phyloP scores from a whole-genome alignment of 2,797 vertebrate species.

The Pangasius larnaudii region DNA sequence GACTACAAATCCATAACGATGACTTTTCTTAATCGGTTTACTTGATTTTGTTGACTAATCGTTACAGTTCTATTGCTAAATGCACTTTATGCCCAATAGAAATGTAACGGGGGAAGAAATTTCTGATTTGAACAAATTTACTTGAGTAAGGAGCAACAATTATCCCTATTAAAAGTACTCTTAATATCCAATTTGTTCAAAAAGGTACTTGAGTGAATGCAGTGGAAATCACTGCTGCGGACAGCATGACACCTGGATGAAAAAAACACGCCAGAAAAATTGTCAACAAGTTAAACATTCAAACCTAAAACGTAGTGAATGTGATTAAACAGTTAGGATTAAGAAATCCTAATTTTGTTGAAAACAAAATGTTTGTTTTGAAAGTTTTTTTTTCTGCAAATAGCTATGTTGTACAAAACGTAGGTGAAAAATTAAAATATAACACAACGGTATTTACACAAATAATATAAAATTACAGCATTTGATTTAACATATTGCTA shows the following conservation, averaged over 20 bases:
- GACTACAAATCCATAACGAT: not conserved
- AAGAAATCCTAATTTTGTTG: not conserved
- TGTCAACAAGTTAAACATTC: not conserved
- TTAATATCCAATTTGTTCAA: not conserved
- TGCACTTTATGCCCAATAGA: not conserved
- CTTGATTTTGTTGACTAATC: not conserved
- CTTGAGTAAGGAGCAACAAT: not conserved
- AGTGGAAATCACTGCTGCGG: not conserved
- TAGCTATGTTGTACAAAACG: not conserved
- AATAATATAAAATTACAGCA: not conserved
- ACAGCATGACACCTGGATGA: not conserved
- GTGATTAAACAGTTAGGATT: not conserved
- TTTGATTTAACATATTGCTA: not conserved
- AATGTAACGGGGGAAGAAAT: not conserved
- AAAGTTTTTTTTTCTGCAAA: not conserved
- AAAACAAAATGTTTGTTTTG: no score
- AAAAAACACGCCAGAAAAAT: not conserved
- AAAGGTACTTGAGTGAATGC: not conserved
- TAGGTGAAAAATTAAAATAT: not conserved
- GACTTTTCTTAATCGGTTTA: not conserved
- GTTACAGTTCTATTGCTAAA: not conserved
- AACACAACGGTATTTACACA: not conserved
- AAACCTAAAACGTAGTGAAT: not conserved
- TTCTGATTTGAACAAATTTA: not conserved
- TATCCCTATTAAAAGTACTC: not conserved